phyloP scores from a whole-genome alignment of 2,113 vertebrate species.

The Deroptyus accipitrinus region DNA sequence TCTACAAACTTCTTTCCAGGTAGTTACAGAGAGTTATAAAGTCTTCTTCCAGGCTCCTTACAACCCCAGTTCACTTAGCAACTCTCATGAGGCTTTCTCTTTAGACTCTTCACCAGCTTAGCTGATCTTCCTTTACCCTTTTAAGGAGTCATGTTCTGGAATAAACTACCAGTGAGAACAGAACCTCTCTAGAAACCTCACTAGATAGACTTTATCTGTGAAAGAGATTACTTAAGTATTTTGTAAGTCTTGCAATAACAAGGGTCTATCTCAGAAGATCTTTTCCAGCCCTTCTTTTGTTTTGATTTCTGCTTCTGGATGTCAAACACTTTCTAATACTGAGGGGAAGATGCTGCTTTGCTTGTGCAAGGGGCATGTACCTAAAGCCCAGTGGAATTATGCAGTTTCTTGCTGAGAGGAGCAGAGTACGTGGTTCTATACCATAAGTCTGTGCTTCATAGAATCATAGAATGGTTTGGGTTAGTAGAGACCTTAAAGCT shows the following conservation, averaged over 20 bases:
- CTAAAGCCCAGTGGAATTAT: not conserved
- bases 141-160: not conserved
- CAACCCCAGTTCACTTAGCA: not conserved
- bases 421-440: not conserved
- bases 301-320: not conserved
- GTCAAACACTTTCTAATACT: not conserved
- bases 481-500: not conserved
- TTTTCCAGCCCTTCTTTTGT: not conserved
- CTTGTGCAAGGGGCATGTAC: not conserved
- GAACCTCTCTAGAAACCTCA: not conserved
- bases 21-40: not conserved
- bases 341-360: not conserved
- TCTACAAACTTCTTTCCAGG: not conserved
- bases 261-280: not conserved
- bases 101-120: not conserved
- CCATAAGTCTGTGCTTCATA: not conserved
- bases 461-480: not conserved
- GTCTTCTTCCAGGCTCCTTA: not conserved
- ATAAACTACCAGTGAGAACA: not conserved
- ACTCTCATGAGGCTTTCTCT: accelerated
- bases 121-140: not conserved
- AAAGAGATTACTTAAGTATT: not conserved
- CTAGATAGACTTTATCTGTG: not conserved
- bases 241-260: not conserved
- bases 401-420: not conserved